Evolutionary conservation across 2,888 invertebrate species (phyloP), one percentile per base, ranked within the genome.

Genomic region (Cephonodes hylas): DNA sequence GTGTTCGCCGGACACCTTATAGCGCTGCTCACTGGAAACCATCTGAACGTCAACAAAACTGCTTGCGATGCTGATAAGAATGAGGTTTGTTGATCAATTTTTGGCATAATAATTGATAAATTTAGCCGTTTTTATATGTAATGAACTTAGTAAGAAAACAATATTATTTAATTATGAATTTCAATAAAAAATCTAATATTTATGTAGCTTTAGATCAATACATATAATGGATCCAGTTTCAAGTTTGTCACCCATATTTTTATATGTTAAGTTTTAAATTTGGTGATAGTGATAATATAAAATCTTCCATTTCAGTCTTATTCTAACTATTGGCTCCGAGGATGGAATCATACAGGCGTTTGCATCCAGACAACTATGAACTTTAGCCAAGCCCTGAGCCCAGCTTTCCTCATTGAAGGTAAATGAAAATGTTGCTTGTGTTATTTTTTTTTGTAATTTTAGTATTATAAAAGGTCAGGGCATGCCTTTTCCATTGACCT

Each of bases 401-500:
- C 97, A n/a, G 97, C 97, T 0, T 97, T 97, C 81, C 83, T 93
- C 7, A 94, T 95, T 68, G 85, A 94, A 68, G 95, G 96, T 96
- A 83, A 83, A 77, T 68, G 8, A 22, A 20, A 53, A 13, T n/a
- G n/a, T 23, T 1, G 6, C n/a, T n/a, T 3, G 8, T n/a, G n/a
- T 23, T 1, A 5, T 25, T n/a, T 3, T 23, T 3, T 7, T 44
- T 6, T n/a, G n/a, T 15, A 1, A 3, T 44, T 44, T n/a, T n/a
- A n/a, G n/a, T n/a, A n/a, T n/a, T n/a, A n/a, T n/a, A n/a, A n/a
- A n/a, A n/a, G n/a, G n/a, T n/a, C n/a, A n/a, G n/a, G n/a, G n/a
- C n/a, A n/a, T n/a, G n/a, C n/a, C n/a, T n/a, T n/a, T n/a, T n/a
- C n/a, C n/a, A n/a, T n/a, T n/a, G n/a, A n/a, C n/a, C n/a, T n/a